These are phyloP conservation scores for Pecten maximus DNA, from an alignment of 2,888 invertebrate genomes.

Conservation along the genomic window DNA sequence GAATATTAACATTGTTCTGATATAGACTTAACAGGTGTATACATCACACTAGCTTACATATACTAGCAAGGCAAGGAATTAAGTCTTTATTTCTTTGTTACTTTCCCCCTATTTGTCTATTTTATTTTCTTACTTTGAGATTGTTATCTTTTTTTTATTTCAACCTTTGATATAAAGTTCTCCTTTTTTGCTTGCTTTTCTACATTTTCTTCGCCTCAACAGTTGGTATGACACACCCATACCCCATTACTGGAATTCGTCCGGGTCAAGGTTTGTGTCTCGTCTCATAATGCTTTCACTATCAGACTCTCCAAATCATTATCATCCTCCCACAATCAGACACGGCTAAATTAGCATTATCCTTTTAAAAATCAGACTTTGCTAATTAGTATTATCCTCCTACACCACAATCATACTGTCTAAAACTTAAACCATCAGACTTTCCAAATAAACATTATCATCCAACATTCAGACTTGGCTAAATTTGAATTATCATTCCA, in stretches of 20 bases:
- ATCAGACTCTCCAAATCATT: not conserved
- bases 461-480: no score
- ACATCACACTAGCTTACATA: not conserved
- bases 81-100: not conserved
- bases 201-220: not conserved
- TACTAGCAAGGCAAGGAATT: slow-evolving; percentile 7
- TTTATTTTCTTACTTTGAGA: not conserved
- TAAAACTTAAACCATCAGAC: no score
- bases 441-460: no score
- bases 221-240: slow-evolving; percentile 25
- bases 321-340: not conserved
- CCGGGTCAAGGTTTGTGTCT: slow-evolving; percentile 22
- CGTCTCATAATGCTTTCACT: not conserved
- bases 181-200: not conserved
- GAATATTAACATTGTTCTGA: not conserved
- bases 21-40: not conserved
- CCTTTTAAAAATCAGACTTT: no score
- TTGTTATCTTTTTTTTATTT: not conserved
- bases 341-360: no score
- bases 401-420: no score
- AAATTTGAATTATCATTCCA: no score
- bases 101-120: not conserved
- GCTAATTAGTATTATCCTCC: no score
- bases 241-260: not conserved
- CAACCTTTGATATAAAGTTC: not conserved